These are phyloP conservation scores for Ptilorrhoa leucosticta DNA, from an alignment of 2,113 vertebrate genomes.

Conservation along the genomic window DNA sequence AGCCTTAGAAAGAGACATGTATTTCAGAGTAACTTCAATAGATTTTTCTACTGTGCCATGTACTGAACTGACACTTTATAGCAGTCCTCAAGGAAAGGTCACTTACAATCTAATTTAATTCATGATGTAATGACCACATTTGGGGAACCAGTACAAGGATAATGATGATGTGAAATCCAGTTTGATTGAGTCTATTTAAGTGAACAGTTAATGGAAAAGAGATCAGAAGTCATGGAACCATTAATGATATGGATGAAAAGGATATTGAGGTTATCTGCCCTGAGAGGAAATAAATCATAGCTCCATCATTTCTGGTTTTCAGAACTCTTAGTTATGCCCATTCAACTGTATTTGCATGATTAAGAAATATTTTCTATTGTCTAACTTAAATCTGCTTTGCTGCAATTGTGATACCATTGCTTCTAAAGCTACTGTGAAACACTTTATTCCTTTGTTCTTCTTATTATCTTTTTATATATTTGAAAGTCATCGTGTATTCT, in stretches of 20 bases:
- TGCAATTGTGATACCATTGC: background rate
- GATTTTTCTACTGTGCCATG: background rate
- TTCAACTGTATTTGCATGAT: background rate
- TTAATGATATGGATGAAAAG: slow-evolving; percentile 20
- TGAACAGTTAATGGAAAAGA: slow-evolving; percentile 41
- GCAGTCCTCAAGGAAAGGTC: slow-evolving; percentile 34
- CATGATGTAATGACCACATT: slow-evolving; percentile 34
- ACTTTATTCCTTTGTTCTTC: background rate
- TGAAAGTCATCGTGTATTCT: background rate
- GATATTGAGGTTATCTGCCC: background rate
- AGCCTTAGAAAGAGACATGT: background rate
- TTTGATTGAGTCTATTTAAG: slow-evolving; percentile 32
- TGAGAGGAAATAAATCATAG: background rate
- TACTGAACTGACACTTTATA: background rate
- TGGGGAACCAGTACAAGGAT: background rate
- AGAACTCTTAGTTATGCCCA: background rate
- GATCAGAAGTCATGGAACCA: slow-evolving; percentile 18
- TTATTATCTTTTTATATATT: background rate
- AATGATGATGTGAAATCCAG: slow-evolving; percentile 35
- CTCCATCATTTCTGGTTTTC: background rate
- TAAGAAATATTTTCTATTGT: background rate
- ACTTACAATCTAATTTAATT: slow-evolving; percentile 34
- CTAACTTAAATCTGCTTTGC: background rate
- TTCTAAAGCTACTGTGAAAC: background rate
- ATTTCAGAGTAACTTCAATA: background rate